These are phyloP conservation scores for Hemibagrus wyckioides DNA, from an alignment of 2,113 vertebrate species.

Conservation along the genomic window DNA sequence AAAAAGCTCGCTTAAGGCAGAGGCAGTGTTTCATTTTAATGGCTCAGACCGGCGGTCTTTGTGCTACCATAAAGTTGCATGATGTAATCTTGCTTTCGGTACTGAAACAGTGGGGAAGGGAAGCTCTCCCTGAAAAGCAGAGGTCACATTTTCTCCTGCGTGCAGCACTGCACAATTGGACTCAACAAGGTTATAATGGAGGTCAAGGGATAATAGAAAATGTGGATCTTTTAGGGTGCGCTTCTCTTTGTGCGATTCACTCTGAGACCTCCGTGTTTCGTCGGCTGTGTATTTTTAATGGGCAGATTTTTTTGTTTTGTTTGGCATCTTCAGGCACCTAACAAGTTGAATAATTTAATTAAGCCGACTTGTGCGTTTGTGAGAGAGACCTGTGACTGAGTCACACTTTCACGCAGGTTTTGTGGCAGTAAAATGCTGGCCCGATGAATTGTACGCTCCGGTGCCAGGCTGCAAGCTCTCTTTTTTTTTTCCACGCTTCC, in stretches of 20 bases:
- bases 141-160: constrained; percentile 14
- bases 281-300: constrained; percentile 5
- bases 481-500: neutral
- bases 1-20: constrained; percentile 36
- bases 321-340: neutral
- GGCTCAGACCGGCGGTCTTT: neutral
- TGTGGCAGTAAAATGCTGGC: neutral
- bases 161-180: constrained; percentile 12
- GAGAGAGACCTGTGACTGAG: neutral
- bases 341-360: constrained; percentile 25
- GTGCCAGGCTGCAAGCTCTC: neutral
- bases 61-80: constrained; percentile 8
- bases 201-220: constrained; percentile 19
- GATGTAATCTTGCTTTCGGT: constrained; percentile 35
- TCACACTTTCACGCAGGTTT: neutral
- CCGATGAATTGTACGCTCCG: constrained; percentile 13
- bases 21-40: constrained; percentile 29
- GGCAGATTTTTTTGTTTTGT: neutral
- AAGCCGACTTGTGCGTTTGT: neutral
- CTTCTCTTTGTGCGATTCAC: neutral
- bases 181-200: constrained; percentile 32
- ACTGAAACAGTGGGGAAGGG: neutral
- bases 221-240: neutral
- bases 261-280: neutral
- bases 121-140: constrained; percentile 17